phyloP scores from a whole-genome alignment of 2,797 vertebrate genomes.

The Rhabdophis nuchalis region DNA sequence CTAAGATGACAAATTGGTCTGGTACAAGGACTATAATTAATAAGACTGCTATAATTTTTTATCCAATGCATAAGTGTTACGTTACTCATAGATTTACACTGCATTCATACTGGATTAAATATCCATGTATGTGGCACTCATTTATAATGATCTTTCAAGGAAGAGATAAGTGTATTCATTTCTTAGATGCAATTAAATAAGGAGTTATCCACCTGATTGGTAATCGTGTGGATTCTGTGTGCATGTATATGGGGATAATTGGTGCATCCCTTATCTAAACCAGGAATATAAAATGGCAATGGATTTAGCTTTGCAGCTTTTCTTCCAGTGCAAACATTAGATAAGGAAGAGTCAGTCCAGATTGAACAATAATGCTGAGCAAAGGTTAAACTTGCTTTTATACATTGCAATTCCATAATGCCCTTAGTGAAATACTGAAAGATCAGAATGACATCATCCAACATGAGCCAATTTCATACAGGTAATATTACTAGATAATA shows the following conservation, averaged over 20 bases:
- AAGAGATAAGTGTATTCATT: neutral
- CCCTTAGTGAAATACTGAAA: neutral
- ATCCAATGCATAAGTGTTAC: neutral
- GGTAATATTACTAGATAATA: neutral
- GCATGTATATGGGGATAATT: neutral
- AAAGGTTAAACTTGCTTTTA: neutral
- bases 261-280: neutral
- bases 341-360: neutral
- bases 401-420: neutral
- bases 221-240: neutral
- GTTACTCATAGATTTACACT: neutral
- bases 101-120: neutral
- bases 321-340: neutral
- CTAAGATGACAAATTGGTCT: conserved; percentile 23
- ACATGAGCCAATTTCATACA: neutral
- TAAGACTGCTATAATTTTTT: conserved; percentile 3
- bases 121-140: neutral
- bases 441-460: neutral
- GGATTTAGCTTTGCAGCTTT: neutral
- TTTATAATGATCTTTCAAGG: neutral
- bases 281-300: neutral
- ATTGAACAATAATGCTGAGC: neutral
- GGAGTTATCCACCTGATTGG: neutral
- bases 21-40: conserved; percentile 24
- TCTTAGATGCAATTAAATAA: neutral